Evolutionary conservation across 92 coral and sea anemone genomes (phyloP), one percentile per base, ranked within the genome.

Genomic region (Siderastrea radians): DNA sequence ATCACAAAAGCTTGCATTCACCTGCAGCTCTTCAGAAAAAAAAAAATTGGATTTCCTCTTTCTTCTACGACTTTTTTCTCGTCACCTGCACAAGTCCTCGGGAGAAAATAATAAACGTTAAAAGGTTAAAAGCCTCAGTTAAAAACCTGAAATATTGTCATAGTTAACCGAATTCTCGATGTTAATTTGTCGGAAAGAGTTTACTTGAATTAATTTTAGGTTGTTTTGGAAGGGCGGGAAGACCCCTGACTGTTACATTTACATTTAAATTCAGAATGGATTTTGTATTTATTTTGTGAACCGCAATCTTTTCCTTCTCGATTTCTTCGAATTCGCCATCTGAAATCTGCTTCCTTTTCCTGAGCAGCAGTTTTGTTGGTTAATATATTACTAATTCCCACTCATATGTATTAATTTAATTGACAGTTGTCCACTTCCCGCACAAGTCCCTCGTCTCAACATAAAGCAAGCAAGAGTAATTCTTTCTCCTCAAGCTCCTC

Each of bases 351-450:
- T 55, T 16, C 46, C 19, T 6, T 9, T 53, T 10, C 57, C 57
- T 10, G 10, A 53, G 57, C 57, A 53, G 57, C 6, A 53, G 38
- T 26, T 53, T 10, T 53, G 4, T 53, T 53, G 6, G 6, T 53
- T 10, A 53, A 53, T 53, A 53, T 53, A 53, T 53, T 53, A 10
- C 6, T 10, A 53, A 53, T 0, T 53, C 62, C 62, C 13, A 26
- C 38, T 49, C 4, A 2, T 2, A 19, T 49, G 2, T 53, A 53
- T 45, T 9, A 53, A 53, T 80, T 53, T 68, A 11, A 49, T 49
- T 79, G 49, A 81, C 45, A 81, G 85, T 43, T 68, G 51, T 69
- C 48, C n/a, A 57, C 38, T 70, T 48, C 72, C 6, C 47, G 57
- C 6, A 16, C 4, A 82, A 47, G 64, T 49, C 49, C 72, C 38